phyloP scores from a whole-genome alignment of 2,113 vertebrate species.

The Pampusana beccarii region DNA sequence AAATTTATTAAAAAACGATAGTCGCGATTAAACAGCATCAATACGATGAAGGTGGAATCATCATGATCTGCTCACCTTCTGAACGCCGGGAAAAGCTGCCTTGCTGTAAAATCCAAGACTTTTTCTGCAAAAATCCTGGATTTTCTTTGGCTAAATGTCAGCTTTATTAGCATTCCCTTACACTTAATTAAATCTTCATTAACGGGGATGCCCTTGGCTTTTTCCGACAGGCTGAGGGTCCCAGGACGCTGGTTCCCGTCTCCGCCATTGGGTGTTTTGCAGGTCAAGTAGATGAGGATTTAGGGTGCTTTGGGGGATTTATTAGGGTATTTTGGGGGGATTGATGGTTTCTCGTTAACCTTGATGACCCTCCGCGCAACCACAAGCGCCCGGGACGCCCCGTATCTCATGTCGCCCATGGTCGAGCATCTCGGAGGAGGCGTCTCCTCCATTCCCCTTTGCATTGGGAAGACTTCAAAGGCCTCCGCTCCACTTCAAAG shows the following conservation, averaged over 20 bases:
- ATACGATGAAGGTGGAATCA: neutral
- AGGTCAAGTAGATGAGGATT: neutral
- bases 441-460: neutral
- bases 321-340: neutral
- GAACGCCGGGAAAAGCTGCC: neutral
- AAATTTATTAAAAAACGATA: neutral
- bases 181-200: neutral
- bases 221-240: neutral
- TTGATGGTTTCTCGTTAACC: neutral
- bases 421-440: neutral
- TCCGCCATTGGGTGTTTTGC: neutral
- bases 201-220: neutral
- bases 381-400: neutral
- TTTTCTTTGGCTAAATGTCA: neutral
- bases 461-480: neutral
- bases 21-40: neutral
- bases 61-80: accelerated
- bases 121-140: neutral
- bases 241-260: neutral
- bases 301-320: neutral
- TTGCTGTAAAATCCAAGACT: neutral
- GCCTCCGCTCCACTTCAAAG: slow-evolving; percentile 20
- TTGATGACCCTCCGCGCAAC: neutral
- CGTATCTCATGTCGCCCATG: accelerated
- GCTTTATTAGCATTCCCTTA: neutral